Evolutionary conservation across 2,797 vertebrate genomes (phyloP).

Genomic region (Pipistrellus pygmaeus): DNA sequence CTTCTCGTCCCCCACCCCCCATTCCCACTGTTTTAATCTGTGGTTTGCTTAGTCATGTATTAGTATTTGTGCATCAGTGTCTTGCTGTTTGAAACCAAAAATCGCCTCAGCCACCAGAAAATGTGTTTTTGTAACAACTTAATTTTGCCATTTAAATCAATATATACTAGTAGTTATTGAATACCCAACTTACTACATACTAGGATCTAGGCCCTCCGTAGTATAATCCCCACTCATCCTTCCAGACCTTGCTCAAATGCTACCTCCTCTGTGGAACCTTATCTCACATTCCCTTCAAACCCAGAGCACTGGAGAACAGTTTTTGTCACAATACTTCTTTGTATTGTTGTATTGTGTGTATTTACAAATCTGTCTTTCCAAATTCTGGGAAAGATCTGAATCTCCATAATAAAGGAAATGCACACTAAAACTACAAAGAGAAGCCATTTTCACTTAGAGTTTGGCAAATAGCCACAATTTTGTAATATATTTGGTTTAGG

Average conservation of each 20-base stretch:
- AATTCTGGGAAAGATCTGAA: neutral
- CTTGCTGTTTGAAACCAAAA: neutral
- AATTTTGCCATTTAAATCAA: neutral
- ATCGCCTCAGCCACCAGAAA: neutral
- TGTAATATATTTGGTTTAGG: conserved; percentile 7
- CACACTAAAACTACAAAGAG: neutral
- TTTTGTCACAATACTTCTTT: neutral
- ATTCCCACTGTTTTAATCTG: neutral
- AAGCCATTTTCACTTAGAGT: neutral
- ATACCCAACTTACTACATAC: neutral
- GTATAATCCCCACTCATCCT: neutral
- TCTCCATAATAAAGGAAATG: neutral
- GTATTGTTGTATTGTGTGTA: neutral
- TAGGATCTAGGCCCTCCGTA: neutral
- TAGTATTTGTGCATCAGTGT: neutral
- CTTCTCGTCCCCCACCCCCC: fast-evolving
- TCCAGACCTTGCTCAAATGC: neutral
- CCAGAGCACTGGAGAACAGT: neutral
- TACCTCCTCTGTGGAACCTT: neutral
- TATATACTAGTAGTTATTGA: neutral
- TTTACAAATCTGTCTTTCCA: neutral
- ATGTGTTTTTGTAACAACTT: neutral
- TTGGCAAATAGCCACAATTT: neutral
- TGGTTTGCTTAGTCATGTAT: neutral
- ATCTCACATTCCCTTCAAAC: neutral